Evolutionary conservation across 2,797 vertebrate species (phyloP), one percentile per base, ranked within the genome.

Genomic region (Pagetopsis macropterus): DNA sequence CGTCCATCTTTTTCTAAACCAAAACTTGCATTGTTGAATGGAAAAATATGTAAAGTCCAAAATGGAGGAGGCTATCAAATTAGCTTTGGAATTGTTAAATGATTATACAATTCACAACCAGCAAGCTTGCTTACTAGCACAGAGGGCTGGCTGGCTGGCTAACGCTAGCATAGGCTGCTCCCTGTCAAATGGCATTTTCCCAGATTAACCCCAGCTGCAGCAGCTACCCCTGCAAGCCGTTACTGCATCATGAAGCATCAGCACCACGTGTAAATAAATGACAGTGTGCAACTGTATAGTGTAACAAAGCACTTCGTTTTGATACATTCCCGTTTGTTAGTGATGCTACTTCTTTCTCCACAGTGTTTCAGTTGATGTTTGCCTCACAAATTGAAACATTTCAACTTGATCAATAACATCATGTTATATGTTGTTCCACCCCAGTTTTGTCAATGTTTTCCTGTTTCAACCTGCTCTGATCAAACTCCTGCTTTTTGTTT

Each of bases 381-480:
- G 45, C 37, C 70, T 69, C 40, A 37, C 8, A 67, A 70, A 69
- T 7, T 44, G 21, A 58, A 77, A 66, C 10, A 33, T 23, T 56
- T 68, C 13, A 55, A 49, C 44, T 17, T n/a, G 4, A 56, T 27
- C 45, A 52, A 70, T 55, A 16, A 5, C 15, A 52, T 55, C 4
- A 14, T 58, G 16, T 59, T 11, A 48, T 46, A 43, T 54, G 6
- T 44, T 54, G 46, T 59, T 0, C n/a, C 10, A 57, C 15, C 8
- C 31, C 62, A 70, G n/a, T 37, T 44, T 43, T 49, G 27, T 59
- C 59, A 17, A 19, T 23, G 19, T 58, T 69, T 16, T 44, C 3
- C 56, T 37, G 43, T 66, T 66, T 41, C 11, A n/a, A 16, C 49
- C 54, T 52, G 48, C 66, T 61, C 13, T 17, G 45, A 48, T 41